Conservation (phyloP, 2,888 invertebrate genomes). For the Acleris literana region DNA sequence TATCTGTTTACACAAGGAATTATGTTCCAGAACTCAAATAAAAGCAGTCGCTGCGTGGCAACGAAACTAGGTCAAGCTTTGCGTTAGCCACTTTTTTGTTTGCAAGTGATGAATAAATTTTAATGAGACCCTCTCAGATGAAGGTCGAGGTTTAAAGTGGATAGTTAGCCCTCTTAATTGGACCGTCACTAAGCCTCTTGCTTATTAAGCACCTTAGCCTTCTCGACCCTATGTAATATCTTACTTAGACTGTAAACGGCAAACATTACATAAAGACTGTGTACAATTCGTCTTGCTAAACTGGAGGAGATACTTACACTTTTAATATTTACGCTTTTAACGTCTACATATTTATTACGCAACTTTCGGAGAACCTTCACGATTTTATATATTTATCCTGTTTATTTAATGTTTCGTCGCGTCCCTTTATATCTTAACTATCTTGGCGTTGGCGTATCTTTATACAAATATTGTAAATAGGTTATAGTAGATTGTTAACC, state of each 20-base stretch:
- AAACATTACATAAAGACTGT: constrained; percentile 11
- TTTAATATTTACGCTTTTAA: constrained; percentile 17
- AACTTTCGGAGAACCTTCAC: no score
- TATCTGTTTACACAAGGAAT: constrained; percentile 36
- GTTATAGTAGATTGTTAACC: no score
- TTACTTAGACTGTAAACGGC: constrained; percentile 5
- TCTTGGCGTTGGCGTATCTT: no score
- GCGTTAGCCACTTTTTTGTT: constrained; percentile 25
- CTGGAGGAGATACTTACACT: constrained; percentile 3
- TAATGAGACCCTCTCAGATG: constrained; percentile 44
- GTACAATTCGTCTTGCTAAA: constrained; percentile 9
- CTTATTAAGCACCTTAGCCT: constrained; percentile 50
- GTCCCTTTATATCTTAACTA: no score
- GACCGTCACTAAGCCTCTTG: constrained; percentile 40
- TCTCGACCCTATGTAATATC: constrained; percentile 40
- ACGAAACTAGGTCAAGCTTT: constrained; percentile 28
- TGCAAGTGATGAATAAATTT: constrained; percentile 35
- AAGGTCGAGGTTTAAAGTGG: constrained; percentile 36
- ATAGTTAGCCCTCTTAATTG: constrained; percentile 40
- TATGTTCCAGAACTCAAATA: constrained; percentile 27
- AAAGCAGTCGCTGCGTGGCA: constrained; percentile 35
- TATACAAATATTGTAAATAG: no score
- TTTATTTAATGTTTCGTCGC: no score
- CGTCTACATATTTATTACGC: not conserved
- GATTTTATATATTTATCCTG: no score